A percentile compares a stretch with the other conserved stretches of the same genome.
Conservation (phyloP, 2,797 vertebrate genomes). For the Eulemur mongoz region DNA sequence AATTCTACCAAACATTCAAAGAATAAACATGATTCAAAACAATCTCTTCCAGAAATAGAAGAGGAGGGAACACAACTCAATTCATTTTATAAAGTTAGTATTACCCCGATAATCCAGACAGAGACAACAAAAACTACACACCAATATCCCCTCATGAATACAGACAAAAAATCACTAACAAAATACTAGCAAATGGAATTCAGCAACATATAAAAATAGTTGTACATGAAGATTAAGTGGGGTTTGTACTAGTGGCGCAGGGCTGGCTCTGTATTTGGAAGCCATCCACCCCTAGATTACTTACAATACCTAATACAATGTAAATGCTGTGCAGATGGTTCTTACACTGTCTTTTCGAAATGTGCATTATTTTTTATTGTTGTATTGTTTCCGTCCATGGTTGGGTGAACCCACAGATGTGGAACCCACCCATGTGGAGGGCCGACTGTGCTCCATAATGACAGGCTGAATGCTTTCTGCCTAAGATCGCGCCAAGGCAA, state of each 20-base stretch:
- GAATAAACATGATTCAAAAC: background rate
- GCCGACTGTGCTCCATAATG: accelerated
- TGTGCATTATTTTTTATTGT: no score
- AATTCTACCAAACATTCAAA: background rate
- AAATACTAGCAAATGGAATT: background rate
- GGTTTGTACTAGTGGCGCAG: background rate
- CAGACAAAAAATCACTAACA: background rate
- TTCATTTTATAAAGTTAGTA: background rate
- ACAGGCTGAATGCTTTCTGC: background rate
- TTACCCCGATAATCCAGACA: background rate
- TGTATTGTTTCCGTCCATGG: background rate
- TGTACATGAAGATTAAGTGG: background rate
- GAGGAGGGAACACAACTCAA: background rate
- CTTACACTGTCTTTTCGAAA: background rate
- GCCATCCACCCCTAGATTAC: background rate
- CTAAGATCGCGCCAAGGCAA: no score
- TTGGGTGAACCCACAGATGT: background rate
- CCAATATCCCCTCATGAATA: background rate
- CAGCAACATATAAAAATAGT: background rate
- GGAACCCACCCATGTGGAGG: background rate
- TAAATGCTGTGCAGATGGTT: background rate
- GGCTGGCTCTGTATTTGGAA: background rate
- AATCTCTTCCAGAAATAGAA: background rate
- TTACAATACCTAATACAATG: background rate
- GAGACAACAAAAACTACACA: background rate